Evolutionary conservation across 2,888 invertebrate genomes (phyloP).

Genomic region (Apodemia hepburni): DNA sequence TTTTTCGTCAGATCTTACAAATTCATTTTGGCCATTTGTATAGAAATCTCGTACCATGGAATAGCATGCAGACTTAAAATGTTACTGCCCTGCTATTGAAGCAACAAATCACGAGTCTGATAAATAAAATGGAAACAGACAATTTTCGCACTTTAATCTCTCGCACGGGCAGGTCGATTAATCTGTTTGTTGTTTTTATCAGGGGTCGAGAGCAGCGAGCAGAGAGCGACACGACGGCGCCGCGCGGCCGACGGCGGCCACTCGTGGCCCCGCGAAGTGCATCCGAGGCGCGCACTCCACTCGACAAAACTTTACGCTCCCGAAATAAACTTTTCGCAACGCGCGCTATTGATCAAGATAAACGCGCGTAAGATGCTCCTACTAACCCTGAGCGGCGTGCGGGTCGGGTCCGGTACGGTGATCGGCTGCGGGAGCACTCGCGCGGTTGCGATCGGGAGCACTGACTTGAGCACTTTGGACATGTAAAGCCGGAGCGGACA

Average conservation of each 20-base stretch:
- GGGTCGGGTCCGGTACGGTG: constrained; percentile 69
- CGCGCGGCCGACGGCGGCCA: constrained; percentile 65
- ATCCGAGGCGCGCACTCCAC: constrained; percentile 69
- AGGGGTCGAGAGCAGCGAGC: constrained; percentile 59
- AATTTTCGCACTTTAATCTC: constrained; percentile 50
- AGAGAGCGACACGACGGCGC: constrained; percentile 70
- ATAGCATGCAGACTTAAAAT: background rate
- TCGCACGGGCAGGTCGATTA: constrained; percentile 64
- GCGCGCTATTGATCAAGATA: constrained; percentile 54
- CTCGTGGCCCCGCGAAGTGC: constrained; percentile 70
- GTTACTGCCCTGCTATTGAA: background rate
- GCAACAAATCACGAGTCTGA: constrained; percentile 37
- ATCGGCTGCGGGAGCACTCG: constrained; percentile 71
- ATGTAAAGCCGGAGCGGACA: constrained; percentile 66
- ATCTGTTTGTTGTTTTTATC: constrained; percentile 77
- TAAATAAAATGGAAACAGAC: constrained; percentile 40
- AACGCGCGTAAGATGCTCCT: constrained; percentile 41
- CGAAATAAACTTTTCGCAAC: constrained; percentile 67
- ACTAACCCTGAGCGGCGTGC: constrained; percentile 75
- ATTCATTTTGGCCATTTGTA: constrained; percentile 72
- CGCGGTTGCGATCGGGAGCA: constrained; percentile 73
- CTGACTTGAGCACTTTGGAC: constrained; percentile 76
- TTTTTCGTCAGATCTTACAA: constrained; percentile 75
- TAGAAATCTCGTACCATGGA: constrained; percentile 32
- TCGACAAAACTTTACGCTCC: constrained; percentile 65